phyloP scores from a whole-genome alignment of 1,140 invertebrate genomes.

The Aphidius ervi region DNA sequence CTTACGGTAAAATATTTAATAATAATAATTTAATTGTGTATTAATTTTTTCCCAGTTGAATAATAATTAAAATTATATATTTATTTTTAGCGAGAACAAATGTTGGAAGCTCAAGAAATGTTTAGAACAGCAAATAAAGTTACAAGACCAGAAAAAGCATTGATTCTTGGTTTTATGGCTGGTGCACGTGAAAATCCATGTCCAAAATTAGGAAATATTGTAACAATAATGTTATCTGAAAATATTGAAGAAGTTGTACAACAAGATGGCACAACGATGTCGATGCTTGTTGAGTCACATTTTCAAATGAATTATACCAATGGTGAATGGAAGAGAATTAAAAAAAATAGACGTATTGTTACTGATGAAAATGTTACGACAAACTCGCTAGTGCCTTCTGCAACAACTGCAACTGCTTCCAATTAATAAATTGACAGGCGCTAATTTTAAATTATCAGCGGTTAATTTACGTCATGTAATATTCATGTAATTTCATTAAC shows the following conservation, averaged over 20 bases:
- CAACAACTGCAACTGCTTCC: slow-evolving; percentile 40
- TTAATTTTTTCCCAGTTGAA: background rate
- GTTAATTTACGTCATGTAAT: no score
- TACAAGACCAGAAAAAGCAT: slow-evolving; percentile 91
- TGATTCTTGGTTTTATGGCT: slow-evolving; percentile 97
- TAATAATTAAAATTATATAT: slow-evolving; percentile 10
- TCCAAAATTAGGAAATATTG: slow-evolving; percentile 87
- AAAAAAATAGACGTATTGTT: slow-evolving; percentile 71
- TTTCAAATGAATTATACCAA: slow-evolving; percentile 97
- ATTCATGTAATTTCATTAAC: no score
- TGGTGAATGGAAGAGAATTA: slow-evolving; percentile 89
- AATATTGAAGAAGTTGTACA: slow-evolving; percentile 78
- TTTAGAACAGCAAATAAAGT: slow-evolving; percentile 94
- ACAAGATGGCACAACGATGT: slow-evolving; percentile 66
- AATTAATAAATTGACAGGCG: slow-evolving; percentile 29
- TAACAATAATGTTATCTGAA: slow-evolving; percentile 89
- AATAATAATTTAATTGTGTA: slow-evolving; percentile 1
- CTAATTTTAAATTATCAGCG: background rate
- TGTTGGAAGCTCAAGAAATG: slow-evolving; percentile 96
- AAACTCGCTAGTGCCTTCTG: slow-evolving; percentile 30
- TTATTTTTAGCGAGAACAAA: slow-evolving; percentile 77
- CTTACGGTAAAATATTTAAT: slow-evolving; percentile 64
- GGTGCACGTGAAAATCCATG: slow-evolving; percentile 93
- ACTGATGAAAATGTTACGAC: slow-evolving; percentile 47
- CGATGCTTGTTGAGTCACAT: slow-evolving; percentile 82